phyloP scores from a whole-genome alignment of 1,140 invertebrate genomes.

The Drosophila sp. region DNA sequence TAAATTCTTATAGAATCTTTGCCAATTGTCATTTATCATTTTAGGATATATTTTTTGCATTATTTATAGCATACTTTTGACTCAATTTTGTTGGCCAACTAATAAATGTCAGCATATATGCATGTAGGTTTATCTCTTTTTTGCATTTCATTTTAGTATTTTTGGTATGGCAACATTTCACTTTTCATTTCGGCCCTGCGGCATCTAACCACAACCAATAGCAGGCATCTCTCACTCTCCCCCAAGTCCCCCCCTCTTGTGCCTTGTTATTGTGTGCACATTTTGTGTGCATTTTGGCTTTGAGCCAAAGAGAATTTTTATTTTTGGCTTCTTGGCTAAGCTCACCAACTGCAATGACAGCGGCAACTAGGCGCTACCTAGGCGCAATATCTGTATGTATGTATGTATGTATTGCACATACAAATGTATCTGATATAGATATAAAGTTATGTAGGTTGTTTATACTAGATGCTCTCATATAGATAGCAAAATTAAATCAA shows the following conservation, averaged over 20 bases:
- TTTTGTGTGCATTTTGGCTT: constrained; percentile 56
- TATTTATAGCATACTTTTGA: constrained; percentile 61
- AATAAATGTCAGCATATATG: constrained; percentile 63
- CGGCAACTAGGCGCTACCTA: constrained; percentile 11
- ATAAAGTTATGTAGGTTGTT: constrained; percentile 56
- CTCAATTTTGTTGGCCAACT: constrained; percentile 57
- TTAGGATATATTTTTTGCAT: constrained; percentile 24
- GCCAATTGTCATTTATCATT: constrained; percentile 28
- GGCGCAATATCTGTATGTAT: constrained; percentile 25
- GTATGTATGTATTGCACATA: neutral
- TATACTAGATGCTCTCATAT: constrained; percentile 39
- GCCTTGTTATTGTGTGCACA: constrained; percentile 27
- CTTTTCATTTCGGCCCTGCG: constrained; percentile 46
- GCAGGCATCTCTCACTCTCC: too few relatives aligned
- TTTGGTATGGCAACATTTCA: constrained; percentile 56
- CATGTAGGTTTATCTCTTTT: neutral
- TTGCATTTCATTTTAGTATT: neutral
- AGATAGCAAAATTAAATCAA: constrained; percentile 39
- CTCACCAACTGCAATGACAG: constrained; percentile 62
- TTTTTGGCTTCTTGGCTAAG: constrained; percentile 77
- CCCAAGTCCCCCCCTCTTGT: neutral
- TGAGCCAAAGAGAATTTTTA: constrained; percentile 68
- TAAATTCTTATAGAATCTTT: constrained; percentile 33
- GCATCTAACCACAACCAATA: constrained; percentile 4
- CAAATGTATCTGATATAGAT: constrained; percentile 38